Percentiles rank a stretch among this genome's conserved stretches.
phyloP scores from a whole-genome alignment of 2,797 vertebrate species.

The Neomorphus geoffroyi region DNA sequence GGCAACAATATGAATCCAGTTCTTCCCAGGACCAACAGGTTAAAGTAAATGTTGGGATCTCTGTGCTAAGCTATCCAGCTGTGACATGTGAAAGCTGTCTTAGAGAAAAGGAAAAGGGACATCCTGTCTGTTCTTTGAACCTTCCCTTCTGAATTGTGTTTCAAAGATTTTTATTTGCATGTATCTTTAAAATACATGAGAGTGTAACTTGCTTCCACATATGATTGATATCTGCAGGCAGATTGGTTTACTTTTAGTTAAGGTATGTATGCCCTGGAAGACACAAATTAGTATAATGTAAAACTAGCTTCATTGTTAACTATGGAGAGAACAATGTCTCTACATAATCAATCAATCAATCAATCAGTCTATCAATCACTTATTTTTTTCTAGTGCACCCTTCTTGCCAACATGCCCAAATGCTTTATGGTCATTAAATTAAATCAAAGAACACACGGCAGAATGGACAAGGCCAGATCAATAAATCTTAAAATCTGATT shows the following conservation, averaged over 20 bases:
- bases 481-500: conserved; percentile 61
- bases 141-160: background rate
- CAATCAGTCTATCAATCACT: background rate
- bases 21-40: background rate
- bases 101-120: background rate
- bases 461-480: conserved; percentile 58
- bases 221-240: background rate
- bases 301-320: conserved; percentile 16
- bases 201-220: background rate
- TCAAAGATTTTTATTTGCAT: conserved; percentile 29
- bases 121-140: background rate
- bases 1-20: background rate
- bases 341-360: conserved; percentile 31
- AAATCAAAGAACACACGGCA: conserved; percentile 47
- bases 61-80: background rate
- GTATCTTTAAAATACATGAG: background rate
- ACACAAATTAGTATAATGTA: background rate
- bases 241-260: background rate
- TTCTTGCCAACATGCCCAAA: conserved; percentile 55
- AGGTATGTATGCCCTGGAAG: background rate
- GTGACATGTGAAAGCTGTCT: background rate
- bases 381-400: conserved; percentile 7
- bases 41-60: background rate
- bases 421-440: conserved; percentile 62
- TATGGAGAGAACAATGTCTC: background rate